Base-by-base conservation (phyloP, 2,888 invertebrate genomes). In the Dynastes tityus region DNA sequence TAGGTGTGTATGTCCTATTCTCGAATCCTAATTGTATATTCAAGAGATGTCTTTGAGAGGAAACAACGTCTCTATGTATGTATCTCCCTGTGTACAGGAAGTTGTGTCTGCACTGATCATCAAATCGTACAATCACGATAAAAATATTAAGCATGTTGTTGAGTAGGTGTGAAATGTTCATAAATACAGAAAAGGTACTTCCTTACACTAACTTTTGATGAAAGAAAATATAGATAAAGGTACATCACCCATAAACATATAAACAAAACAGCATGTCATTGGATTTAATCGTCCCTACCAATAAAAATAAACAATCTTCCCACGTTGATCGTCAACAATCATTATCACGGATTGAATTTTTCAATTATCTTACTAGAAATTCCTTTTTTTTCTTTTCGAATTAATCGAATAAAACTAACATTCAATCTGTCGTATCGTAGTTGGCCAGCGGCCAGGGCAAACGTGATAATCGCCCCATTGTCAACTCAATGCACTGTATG, bases 11-110 rank as follows among this genome's bases (percentile, higher is more conserved):
- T 5, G 9, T 51, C 2, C 9, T 13, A 51, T 51, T 2, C n/a
- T 53, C 16, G 4, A n/a, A 2, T 53, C 53, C 53, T 86, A 86
- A 87, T 87, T 87, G 86, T 84, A 84, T 77, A 87, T 87, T 86
- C 87, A 79, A 82, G 82, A 84, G 86, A 86, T 82, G 85, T 81
- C 82, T 83, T 82, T 80, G 81, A 85, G 85, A 88, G 88, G 87
- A 88, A 88, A 85, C 84, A 84, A 84, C 85, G 86, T 86, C 87
- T 85, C 84, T 85, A 87, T 84, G 80, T 85, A 87, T 83, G 80
- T 82, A 64, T 80, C 80, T 77, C 79, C 81, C 79, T 80, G 82
- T 82, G 77, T 81, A 83, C 84, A 83, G 85, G 85, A 85, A 85
- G 84, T 85, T 81, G 79, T 81, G 85, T 85, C 84, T 85, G 85